Conservation (phyloP, 2,113 vertebrate genomes). For the Eretmochelys imbricata region DNA sequence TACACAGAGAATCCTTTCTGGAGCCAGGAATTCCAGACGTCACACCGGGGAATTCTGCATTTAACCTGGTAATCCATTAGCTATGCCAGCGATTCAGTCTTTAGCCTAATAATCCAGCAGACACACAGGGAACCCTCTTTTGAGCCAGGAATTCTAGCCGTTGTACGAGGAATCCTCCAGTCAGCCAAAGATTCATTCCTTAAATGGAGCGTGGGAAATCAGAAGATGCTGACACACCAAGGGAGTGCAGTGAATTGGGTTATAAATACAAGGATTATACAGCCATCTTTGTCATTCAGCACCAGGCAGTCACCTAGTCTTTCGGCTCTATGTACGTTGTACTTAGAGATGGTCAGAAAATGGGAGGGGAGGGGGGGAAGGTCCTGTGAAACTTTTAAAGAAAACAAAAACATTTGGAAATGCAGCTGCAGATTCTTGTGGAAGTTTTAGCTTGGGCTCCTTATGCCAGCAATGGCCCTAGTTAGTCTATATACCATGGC, state of each 20-base stretch:
- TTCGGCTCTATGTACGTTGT: background rate
- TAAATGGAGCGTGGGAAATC: background rate
- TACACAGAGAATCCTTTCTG: background rate
- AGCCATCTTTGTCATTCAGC: background rate
- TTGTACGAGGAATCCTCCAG: background rate
- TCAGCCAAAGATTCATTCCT: background rate
- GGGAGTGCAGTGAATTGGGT: background rate
- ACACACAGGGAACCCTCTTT: background rate
- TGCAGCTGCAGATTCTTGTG: no score
- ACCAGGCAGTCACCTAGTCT: background rate
- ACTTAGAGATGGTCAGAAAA: background rate
- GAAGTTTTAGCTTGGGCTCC: no score
- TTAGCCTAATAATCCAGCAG: background rate
- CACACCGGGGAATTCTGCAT: no score
- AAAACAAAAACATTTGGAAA: no score
- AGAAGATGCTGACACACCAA: background rate
- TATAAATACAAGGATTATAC: background rate
- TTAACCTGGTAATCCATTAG: no score
- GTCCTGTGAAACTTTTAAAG: no score
- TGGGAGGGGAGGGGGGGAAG: background rate
- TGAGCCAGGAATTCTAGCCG: background rate
- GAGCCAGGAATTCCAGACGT: background rate
- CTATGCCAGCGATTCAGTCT: background rate
- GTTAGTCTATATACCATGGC: background rate
- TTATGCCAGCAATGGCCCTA: background rate